These are phyloP conservation scores for Bombylius discolor DNA, from an alignment of 2,888 invertebrate genomes.

Conservation along the genomic window DNA sequence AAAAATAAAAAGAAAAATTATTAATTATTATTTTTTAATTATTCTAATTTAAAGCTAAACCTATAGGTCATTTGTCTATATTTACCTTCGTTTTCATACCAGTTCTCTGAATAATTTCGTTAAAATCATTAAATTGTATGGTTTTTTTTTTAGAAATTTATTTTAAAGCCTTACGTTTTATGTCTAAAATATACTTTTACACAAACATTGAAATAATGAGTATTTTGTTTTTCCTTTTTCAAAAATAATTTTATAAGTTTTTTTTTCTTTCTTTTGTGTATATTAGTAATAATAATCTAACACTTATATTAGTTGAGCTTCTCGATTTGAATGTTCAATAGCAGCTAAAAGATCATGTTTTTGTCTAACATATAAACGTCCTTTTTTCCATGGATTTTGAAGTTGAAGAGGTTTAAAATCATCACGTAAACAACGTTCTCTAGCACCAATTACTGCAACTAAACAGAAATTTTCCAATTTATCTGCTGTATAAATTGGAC, in stretches of 20 bases:
- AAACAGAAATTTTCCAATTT: slow-evolving; percentile 81
- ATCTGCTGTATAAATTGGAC: slow-evolving; percentile 73
- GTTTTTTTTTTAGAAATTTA: neutral
- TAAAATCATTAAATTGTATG: neutral
- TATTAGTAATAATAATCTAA: no score
- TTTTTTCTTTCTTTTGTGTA: no score
- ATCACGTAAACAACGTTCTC: slow-evolving; percentile 85
- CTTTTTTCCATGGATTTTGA: slow-evolving; percentile 93
- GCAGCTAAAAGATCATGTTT: slow-evolving; percentile 83
- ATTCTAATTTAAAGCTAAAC: neutral
- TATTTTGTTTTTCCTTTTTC: no score
- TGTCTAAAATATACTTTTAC: no score
- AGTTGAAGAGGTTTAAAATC: slow-evolving; percentile 87
- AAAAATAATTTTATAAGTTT: no score
- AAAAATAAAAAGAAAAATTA: no score
- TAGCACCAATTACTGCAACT: slow-evolving; percentile 88
- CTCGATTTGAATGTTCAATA: slow-evolving; percentile 74
- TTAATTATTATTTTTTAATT: no score
- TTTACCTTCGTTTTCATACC: no score
- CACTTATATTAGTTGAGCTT: slow-evolving; percentile 42
- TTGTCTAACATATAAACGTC: slow-evolving; percentile 80
- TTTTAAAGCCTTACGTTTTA: no score
- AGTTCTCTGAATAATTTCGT: no score
- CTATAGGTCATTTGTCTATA: neutral
- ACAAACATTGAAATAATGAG: no score